phyloP scores from a whole-genome alignment of 1,140 invertebrate genomes.

The Pogonomyrmex californicus region DNA sequence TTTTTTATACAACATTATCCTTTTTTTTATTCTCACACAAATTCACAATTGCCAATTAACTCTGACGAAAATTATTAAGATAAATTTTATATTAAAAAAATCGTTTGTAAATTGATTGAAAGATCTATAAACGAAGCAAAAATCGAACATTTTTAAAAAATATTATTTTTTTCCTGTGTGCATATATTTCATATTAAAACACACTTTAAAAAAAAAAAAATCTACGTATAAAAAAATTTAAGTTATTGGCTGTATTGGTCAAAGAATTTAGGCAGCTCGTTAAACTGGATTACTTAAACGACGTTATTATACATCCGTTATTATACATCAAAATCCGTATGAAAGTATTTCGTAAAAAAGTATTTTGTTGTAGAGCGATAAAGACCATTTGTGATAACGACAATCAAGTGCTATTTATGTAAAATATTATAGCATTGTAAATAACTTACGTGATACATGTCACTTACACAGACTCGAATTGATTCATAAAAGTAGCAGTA shows the following conservation, averaged over 20 bases:
- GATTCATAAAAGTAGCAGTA: conserved; percentile 37
- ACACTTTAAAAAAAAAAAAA: background rate
- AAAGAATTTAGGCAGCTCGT: conserved; percentile 21
- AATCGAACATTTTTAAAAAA: background rate
- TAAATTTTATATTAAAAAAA: background rate
- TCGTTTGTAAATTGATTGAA: conserved; percentile 26
- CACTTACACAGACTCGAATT: background rate
- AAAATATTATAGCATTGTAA: conserved; percentile 17
- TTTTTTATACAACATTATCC: background rate
- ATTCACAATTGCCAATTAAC: background rate
- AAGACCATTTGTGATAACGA: background rate
- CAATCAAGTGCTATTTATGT: conserved; percentile 17
- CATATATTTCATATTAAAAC: conserved; percentile 1
- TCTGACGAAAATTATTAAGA: background rate
- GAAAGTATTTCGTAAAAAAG: background rate
- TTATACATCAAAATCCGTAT: background rate
- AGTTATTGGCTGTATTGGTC: conserved; percentile 32
- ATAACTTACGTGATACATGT: background rate
- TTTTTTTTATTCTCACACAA: background rate
- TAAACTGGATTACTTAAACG: conserved; percentile 48
- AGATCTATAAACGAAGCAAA: background rate
- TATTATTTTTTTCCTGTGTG: background rate
- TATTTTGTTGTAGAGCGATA: background rate
- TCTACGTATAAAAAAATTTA: conserved; percentile 19
- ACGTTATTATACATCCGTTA: conserved; percentile 29